Conservation (phyloP, 2,888 invertebrate species). For the Epiperipatus broadwayi region DNA sequence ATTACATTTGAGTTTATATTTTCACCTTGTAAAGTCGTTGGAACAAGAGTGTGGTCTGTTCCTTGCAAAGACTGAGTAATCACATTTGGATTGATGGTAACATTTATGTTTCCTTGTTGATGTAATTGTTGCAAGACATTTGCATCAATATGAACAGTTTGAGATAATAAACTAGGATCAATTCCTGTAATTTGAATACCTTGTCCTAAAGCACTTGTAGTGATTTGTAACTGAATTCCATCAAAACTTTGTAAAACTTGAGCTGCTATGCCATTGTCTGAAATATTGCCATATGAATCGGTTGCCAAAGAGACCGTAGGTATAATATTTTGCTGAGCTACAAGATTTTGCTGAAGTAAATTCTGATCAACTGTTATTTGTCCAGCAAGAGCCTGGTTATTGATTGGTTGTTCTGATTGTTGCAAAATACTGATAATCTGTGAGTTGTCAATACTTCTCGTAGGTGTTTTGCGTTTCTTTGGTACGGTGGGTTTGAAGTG, state of each 20-base stretch:
- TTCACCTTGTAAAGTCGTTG: too few species aligned
- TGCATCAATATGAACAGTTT: constrained; percentile 33
- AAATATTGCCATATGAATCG: constrained; percentile 12
- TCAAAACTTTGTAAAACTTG: constrained; percentile 25
- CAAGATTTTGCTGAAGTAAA: constrained; percentile 11
- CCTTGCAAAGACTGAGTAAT: too few species aligned
- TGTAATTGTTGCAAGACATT: constrained; percentile 31
- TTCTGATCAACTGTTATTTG: constrained; percentile 11
- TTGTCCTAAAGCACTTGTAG: constrained; percentile 23
- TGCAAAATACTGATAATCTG: constrained; percentile 1
- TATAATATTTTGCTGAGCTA: too few species aligned
- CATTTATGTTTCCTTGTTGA: constrained; percentile 26
- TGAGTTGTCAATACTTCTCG: constrained; percentile 1
- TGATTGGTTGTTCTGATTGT: constrained; percentile 1
- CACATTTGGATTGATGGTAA: constrained; percentile 26
- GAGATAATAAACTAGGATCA: constrained; percentile 27
- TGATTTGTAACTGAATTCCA: constrained; percentile 27
- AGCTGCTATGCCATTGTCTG: constrained; percentile 20
- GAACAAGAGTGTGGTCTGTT: not conserved
- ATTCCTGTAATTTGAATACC: constrained; percentile 29
- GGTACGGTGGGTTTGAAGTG: constrained; percentile 30
- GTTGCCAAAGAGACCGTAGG: constrained; percentile 17
- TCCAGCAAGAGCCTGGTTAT: not conserved
- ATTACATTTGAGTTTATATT: too few species aligned
- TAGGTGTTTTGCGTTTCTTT: constrained; percentile 12